Conservation (phyloP, 53 echinoderm and acorn worm species). For the Echinometra lucunter region DNA sequence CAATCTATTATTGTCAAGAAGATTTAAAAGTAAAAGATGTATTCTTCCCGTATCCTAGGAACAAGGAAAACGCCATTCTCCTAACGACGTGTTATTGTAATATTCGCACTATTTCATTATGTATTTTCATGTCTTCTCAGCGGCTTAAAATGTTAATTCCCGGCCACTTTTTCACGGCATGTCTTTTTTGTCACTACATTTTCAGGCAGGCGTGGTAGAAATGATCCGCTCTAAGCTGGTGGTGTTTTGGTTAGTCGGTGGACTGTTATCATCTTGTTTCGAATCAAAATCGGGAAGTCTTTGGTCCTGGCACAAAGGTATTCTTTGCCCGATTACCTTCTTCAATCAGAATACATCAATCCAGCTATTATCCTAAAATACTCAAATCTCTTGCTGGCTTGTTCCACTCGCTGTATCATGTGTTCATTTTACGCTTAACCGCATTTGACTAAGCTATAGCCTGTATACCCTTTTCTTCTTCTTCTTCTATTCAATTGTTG, state of each 20-base stretch:
- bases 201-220: constrained; percentile 46
- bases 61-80: constrained; percentile 47
- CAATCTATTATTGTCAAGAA: constrained; percentile 29
- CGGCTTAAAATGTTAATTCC: constrained; percentile 43
- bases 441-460: constrained; percentile 58
- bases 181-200: constrained; percentile 41
- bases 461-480: not conserved
- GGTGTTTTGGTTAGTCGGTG: constrained; percentile 51
- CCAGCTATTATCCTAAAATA: constrained; percentile 55
- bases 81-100: constrained; percentile 61
- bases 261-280: constrained; percentile 61
- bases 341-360: constrained; percentile 62
- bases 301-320: constrained; percentile 39
- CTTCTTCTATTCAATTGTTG: not conserved
- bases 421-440: constrained; percentile 71
- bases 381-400: constrained; percentile 55
- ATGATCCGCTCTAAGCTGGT: constrained; percentile 26
- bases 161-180: constrained; percentile 43
- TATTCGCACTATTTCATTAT: constrained; percentile 61
- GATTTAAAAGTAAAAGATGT: constrained; percentile 39
- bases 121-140: constrained; percentile 56
- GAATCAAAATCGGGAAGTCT: constrained; percentile 68
- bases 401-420: constrained; percentile 50
- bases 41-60: constrained; percentile 25
- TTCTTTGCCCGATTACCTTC: constrained; percentile 55